Evolutionary conservation across 1,140 invertebrate genomes (phyloP), one percentile per base, ranked within the genome.

Genomic region (Diprion similis): DNA sequence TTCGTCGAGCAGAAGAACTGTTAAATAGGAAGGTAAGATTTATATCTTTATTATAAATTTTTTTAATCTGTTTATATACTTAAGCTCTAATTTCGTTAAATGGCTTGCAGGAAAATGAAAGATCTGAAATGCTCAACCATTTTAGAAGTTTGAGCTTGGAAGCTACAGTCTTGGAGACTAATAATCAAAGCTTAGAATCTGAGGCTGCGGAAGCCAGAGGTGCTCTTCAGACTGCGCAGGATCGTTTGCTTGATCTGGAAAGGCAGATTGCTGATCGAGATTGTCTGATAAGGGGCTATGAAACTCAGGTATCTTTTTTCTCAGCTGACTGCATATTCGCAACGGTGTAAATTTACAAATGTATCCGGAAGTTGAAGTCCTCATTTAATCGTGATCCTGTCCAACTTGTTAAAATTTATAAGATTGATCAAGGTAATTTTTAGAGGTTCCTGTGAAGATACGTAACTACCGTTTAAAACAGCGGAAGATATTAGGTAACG

Each of bases 61-160:
- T 75, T 73, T 65, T 68, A 24, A 18, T n/a, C 9, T 68, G 4
- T 1, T 11, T 68, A 8, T 15, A 37, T 3, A 37, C 6, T 37
- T 37, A 37, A 37, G 24, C 24, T 37, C 24, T 46, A 24, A 13
- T 18, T 47, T 47, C 65, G 46, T 65, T 77, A 18, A 45, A 68
- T 64, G 9, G 66, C 47, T 77, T 77, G 10, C 77, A 92, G 91
- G 92, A 94, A 82, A 89, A 90, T 48, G 93, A 94, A 83, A 89
- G 93, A 76, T 90, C 89, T 59, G 92, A 94, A 79, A 91, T 94
- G 90, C 79, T 94, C 74, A 92, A 94, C 83, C 92, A 94, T 73
- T 94, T 92, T 83, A 89, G 91, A 75, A 91, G 91, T 81, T 83
- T 94, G 9, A 93, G 91, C 69, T 84, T 92, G 59, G 93, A 94